These are phyloP conservation scores for Monochamus saltuarius DNA, from an alignment of 1,140 invertebrate species.

Conservation along the genomic window DNA sequence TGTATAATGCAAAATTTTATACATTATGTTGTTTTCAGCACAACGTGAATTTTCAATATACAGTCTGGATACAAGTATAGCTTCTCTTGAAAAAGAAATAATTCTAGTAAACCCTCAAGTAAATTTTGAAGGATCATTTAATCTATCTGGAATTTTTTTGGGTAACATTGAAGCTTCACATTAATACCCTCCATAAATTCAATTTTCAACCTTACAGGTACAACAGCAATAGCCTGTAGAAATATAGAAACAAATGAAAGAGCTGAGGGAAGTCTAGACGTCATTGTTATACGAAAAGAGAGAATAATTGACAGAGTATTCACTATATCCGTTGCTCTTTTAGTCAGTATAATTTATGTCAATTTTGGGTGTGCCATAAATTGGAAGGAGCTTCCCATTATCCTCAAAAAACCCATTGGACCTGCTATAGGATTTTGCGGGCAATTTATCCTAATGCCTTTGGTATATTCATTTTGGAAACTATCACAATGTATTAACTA, in stretches of 20 bases:
- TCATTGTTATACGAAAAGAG: constrained; percentile 65
- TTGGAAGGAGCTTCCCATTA: constrained; percentile 68
- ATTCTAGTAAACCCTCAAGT: not conserved
- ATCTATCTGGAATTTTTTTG: constrained; percentile 31
- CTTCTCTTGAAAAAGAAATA: constrained; percentile 23
- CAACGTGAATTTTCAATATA: constrained; percentile 8
- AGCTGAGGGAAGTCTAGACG: constrained; percentile 20
- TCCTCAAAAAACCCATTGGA: constrained; percentile 74
- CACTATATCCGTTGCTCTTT: constrained; percentile 70
- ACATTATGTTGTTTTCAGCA: too few relatives aligned
- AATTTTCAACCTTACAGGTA: constrained; percentile 19
- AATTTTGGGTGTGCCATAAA: constrained; percentile 93
- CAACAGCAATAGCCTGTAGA: constrained; percentile 26
- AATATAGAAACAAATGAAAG: constrained; percentile 12
- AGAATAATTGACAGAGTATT: constrained; percentile 75
- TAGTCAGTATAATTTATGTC: constrained; percentile 80
- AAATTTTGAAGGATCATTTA: constrained; percentile 18
- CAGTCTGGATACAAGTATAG: constrained; percentile 25
- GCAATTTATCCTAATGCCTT: constrained; percentile 88
- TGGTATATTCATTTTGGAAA: constrained; percentile 60
- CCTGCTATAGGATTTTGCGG: constrained; percentile 79
- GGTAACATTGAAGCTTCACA: constrained; percentile 39
- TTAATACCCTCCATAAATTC: constrained; percentile 2
- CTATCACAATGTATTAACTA: not conserved
- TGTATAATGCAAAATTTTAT: too few relatives aligned